Percentiles rank a stretch among this genome's conserved stretches.
These are phyloP conservation scores for Acrocera orbiculus DNA, from an alignment of 2,888 invertebrate species.

Conservation along the genomic window DNA sequence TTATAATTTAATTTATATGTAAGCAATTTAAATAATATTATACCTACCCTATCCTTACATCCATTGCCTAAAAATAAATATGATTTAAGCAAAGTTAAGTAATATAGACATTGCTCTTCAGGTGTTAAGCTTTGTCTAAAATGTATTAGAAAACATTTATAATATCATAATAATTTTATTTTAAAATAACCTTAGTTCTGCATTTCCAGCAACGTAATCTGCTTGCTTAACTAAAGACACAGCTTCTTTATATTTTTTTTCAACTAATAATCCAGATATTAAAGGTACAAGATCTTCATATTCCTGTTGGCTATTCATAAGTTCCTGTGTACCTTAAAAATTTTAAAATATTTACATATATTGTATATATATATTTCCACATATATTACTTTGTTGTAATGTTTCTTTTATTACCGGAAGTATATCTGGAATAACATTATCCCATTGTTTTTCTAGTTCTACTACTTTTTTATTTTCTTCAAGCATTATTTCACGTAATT, in stretches of 20 bases:
- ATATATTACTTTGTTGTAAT: slow-evolving; percentile 17
- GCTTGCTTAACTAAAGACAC: slow-evolving; percentile 23
- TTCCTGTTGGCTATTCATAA: slow-evolving; percentile 19
- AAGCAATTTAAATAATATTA: background rate
- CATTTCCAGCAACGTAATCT: slow-evolving; percentile 24
- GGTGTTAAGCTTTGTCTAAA: slow-evolving; percentile 17
- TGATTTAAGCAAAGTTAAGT: slow-evolving; percentile 23
- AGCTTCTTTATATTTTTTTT: slow-evolving; percentile 25
- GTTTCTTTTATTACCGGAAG: slow-evolving; percentile 21
- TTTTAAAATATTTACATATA: background rate
- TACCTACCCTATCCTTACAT: slow-evolving; percentile 23
- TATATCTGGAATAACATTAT: slow-evolving; percentile 19
- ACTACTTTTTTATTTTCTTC: slow-evolving; percentile 36
- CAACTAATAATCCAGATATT: slow-evolving; percentile 20
- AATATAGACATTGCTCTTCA: slow-evolving; percentile 26
- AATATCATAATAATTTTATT: background rate
- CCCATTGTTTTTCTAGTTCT: slow-evolving; percentile 32
- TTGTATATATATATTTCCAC: background rate
- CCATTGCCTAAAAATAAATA: slow-evolving; percentile 25
- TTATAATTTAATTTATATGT: background rate
- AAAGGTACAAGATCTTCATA: slow-evolving; percentile 22
- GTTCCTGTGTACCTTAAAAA: slow-evolving; percentile 15
- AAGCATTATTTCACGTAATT: slow-evolving; percentile 36
- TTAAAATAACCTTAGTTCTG: slow-evolving; percentile 23
- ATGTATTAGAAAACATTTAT: slow-evolving; percentile 5